phyloP scores from a whole-genome alignment of 64 coral and sea anemone species.

The Astreopora myriophthalma region DNA sequence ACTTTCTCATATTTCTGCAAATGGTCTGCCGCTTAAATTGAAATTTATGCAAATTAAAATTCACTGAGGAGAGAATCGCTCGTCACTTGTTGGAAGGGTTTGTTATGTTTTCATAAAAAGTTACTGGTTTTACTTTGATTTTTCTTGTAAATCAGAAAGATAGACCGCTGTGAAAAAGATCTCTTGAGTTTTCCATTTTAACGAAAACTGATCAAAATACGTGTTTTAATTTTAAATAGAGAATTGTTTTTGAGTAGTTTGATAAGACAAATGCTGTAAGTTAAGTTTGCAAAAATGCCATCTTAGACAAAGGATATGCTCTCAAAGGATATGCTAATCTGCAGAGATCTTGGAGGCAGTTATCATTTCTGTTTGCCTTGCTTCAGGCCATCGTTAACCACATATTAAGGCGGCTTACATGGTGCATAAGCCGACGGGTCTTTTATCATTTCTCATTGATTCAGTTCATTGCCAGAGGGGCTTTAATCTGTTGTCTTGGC shows the following conservation, averaged over 20 bases:
- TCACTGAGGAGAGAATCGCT: not conserved
- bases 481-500: not conserved
- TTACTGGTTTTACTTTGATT: too few relatives aligned
- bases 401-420: not conserved
- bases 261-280: not conserved
- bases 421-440: not conserved
- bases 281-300: not conserved
- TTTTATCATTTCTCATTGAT: not conserved
- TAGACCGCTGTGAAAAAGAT: too few relatives aligned
- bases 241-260: not conserved
- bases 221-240: not conserved
- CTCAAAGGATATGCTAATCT: slow-evolving; percentile 11
- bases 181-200: too few relatives aligned
- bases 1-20: too few relatives aligned
- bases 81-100: not conserved
- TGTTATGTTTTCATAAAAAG: not conserved
- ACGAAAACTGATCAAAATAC: not conserved
- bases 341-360: not conserved
- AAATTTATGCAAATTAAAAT: not conserved
- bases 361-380: not conserved
- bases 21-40: not conserved
- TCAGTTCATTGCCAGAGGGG: not conserved
- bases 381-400: slow-evolving; percentile 3
- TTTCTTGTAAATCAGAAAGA: too few relatives aligned
- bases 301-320: slow-evolving; percentile 3